phyloP scores from a whole-genome alignment of 2,888 invertebrate genomes.

The Synanthedon formicaeformis region DNA sequence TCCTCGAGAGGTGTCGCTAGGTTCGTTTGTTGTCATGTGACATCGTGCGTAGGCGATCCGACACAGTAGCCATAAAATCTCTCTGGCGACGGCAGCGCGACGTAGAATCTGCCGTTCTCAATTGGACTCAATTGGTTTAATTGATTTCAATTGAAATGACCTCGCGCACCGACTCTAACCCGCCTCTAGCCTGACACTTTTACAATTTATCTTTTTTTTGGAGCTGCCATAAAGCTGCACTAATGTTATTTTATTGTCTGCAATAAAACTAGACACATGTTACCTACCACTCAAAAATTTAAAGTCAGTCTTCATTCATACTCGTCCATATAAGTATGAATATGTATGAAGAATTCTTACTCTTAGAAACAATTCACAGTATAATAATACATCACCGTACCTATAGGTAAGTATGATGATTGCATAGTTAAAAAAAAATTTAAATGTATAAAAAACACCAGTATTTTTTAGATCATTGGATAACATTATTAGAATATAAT shows the following conservation, averaged over 20 bases:
- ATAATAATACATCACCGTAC: too few species aligned
- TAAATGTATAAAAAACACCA: too few species aligned
- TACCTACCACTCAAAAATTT: too few species aligned
- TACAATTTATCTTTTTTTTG: constrained; percentile 66
- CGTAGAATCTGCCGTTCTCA: constrained; percentile 68
- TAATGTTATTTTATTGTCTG: constrained; percentile 30
- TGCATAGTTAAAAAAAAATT: too few species aligned
- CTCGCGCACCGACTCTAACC: constrained; percentile 57
- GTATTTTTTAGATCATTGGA: too few species aligned
- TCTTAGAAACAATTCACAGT: too few species aligned
- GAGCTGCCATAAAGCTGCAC: constrained; percentile 56
- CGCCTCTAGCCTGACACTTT: constrained; percentile 65
- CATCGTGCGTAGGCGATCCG: constrained; percentile 45
- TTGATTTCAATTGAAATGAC: constrained; percentile 69
- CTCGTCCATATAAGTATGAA: too few species aligned
- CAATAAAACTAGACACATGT: constrained; percentile 29
- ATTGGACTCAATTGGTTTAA: constrained; percentile 68
- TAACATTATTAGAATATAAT: too few species aligned
- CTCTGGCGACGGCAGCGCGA: constrained; percentile 53
- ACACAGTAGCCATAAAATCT: constrained; percentile 57
- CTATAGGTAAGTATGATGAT: too few species aligned
- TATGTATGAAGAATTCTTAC: too few species aligned
- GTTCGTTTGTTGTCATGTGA: constrained; percentile 42
- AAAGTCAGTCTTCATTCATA: too few species aligned
- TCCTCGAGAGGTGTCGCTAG: too few species aligned